Evolutionary conservation across 2,797 vertebrate species (phyloP), one percentile per base, ranked within the genome.

Genomic region (Gorsachius magnificus): DNA sequence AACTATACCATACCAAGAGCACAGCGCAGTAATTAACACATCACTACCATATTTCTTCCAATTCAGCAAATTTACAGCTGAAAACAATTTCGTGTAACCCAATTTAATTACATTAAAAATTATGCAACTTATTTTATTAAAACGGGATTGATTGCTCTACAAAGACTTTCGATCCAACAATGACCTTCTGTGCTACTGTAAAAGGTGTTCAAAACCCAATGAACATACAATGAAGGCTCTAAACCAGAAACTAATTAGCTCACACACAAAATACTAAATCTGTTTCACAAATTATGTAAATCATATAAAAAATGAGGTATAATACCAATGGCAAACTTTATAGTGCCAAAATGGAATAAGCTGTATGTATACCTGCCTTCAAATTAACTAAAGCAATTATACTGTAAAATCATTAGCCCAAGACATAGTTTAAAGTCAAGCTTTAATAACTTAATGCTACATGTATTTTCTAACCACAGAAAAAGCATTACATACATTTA

Each of bases 371-470:
- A 97, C 93, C 95, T 97, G 95, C 80, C 89, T 95, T 95, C 96
- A 97, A 97, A 97, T 96, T 92, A 96, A 95, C 95, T 96, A 96
- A 97, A 94, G 96, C 94, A 94, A 97, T 96, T 96, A 97, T 95
- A 96, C 92, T 96, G 95, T 97, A 97, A 97, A 97, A 96, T 97
- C 95, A 97, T 97, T 97, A 97, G 96, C 95, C 89, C 95, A 96
- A 97, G 94, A 97, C 94, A 96, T 90, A 97, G 95, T 97, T 95
- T 95, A 96, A 96, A 97, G 95, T 96, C 94, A 91, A 69, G 94
- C 74, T 96, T 96, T 97, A 97, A 97, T 96, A 97, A 96, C 95
- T 94, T 97, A 97, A 97, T 96, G 95, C 96, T 91, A 96, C 87
- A 82, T 93, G 96, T 91, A 96, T 96, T 97, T 97, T 80, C 93